phyloP scores from a whole-genome alignment of 2,797 vertebrate species.

The Phalloptychus januarius region DNA sequence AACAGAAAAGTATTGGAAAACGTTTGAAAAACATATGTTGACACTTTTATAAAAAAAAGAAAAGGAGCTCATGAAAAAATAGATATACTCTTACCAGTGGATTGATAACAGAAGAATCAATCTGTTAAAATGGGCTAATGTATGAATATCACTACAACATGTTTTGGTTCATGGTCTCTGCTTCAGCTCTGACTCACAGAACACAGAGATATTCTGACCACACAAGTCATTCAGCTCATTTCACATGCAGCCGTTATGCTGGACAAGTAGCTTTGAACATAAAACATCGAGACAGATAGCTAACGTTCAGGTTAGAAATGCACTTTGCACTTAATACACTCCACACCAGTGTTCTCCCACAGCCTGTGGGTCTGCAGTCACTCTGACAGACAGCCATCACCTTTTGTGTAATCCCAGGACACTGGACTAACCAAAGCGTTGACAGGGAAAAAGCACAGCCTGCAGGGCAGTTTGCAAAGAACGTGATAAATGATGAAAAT shows the following conservation, averaged over 20 bases:
- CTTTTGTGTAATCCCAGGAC: slow-evolving; percentile 58
- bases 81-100: not conserved
- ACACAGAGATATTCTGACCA: not conserved
- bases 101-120: too few species aligned
- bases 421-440: slow-evolving; percentile 53
- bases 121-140: not conserved
- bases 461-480: slow-evolving; percentile 28
- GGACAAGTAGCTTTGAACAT: not conserved
- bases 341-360: slow-evolving; percentile 5
- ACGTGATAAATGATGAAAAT: slow-evolving; percentile 62
- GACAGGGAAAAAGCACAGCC: slow-evolving; percentile 68
- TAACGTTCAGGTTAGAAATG: slow-evolving; percentile 16
- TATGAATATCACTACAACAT: not conserved
- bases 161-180: not conserved
- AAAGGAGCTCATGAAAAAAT: not conserved
- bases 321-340: slow-evolving; percentile 4
- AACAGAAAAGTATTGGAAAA: not conserved
- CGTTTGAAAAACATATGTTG: not conserved
- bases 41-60: not conserved
- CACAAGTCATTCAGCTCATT: not conserved
- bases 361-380: slow-evolving; percentile 11
- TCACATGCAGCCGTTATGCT: not conserved
- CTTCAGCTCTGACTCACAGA: not conserved
- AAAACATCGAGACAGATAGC: not conserved
- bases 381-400: slow-evolving; percentile 61